A percentile compares a stretch with the other conserved stretches of the same genome.
Evolutionary conservation across 2,113 vertebrate genomes (phyloP).

Genomic region (Saguinus imperator): DNA sequence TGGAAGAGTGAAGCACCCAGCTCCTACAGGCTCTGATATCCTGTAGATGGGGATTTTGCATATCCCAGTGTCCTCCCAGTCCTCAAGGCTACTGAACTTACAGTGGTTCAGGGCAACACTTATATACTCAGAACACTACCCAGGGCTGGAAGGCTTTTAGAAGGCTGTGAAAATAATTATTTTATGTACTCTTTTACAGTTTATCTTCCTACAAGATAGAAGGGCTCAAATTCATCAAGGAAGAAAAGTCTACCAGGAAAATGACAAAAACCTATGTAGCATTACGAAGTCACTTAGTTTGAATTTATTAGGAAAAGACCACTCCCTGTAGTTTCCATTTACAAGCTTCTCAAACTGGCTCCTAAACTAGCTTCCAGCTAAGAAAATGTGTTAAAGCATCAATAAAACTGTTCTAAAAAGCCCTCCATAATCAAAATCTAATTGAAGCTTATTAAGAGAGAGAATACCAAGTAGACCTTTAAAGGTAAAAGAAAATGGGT

Average conservation of each 20-base stretch:
- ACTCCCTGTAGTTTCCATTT: constrained; percentile 79
- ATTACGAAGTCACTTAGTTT: constrained; percentile 66
- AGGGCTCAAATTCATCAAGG: not conserved
- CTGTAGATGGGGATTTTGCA: not conserved
- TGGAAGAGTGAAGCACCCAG: not conserved
- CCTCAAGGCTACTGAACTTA: not conserved
- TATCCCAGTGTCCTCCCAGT: too few species aligned
- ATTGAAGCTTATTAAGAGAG: constrained; percentile 81
- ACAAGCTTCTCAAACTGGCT: constrained; percentile 83
- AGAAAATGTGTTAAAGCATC: constrained; percentile 84
- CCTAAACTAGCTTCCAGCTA: constrained; percentile 86
- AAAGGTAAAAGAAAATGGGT: constrained; percentile 73
- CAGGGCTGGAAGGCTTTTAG: not conserved
- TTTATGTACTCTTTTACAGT: not conserved
- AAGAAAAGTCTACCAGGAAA: constrained; percentile 39
- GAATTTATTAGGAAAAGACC: constrained; percentile 75
- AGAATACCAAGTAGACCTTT: constrained; percentile 77
- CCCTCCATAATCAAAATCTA: constrained; percentile 81
- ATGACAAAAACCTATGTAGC: constrained; percentile 12
- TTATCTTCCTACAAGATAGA: not conserved
- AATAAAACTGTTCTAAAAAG: constrained; percentile 85
- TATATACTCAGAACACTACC: not conserved
- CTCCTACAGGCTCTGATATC: not conserved
- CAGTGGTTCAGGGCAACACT: not conserved
- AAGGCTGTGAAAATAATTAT: not conserved